phyloP scores from a whole-genome alignment of 2,113 vertebrate species.

The Sander vitreus region DNA sequence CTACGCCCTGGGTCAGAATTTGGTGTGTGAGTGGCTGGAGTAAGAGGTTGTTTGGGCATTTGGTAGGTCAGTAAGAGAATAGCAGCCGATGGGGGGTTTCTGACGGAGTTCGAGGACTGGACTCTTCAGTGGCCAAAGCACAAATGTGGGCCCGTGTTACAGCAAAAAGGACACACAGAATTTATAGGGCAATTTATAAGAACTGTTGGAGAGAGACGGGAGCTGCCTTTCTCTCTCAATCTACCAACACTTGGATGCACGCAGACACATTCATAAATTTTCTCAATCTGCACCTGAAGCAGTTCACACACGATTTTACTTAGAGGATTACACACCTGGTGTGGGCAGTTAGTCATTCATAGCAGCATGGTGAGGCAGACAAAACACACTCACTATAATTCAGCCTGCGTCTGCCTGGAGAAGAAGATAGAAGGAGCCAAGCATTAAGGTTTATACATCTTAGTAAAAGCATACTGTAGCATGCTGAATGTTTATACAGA shows the following conservation, averaged over 20 bases:
- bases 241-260: conserved; percentile 32
- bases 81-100: not conserved
- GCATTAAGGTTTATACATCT: not conserved
- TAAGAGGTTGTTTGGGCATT: conserved; percentile 18
- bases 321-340: conserved; percentile 60
- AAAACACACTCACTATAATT: conserved; percentile 18
- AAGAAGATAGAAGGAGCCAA: not conserved
- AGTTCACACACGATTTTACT: conserved; percentile 27
- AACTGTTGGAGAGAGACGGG: conserved; percentile 39
- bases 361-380: conserved; percentile 10
- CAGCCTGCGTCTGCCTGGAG: conserved; percentile 3
- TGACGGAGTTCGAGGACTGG: conserved; percentile 3
- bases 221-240: conserved; percentile 64
- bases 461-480: not conserved
- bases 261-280: conserved; percentile 54
- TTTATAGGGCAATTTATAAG: conserved; percentile 65
- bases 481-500: not conserved
- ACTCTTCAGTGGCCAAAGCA: conserved; percentile 25
- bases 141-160: conserved; percentile 13
- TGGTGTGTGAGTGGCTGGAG: not conserved
- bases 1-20: conserved; percentile 13
- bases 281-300: conserved; percentile 3
- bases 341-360: conserved; percentile 46
- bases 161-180: conserved; percentile 33
- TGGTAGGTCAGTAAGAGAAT: conserved; percentile 3